Conservation (phyloP, 92 coral and sea anemone species). For the Epizoanthus scotinus region DNA sequence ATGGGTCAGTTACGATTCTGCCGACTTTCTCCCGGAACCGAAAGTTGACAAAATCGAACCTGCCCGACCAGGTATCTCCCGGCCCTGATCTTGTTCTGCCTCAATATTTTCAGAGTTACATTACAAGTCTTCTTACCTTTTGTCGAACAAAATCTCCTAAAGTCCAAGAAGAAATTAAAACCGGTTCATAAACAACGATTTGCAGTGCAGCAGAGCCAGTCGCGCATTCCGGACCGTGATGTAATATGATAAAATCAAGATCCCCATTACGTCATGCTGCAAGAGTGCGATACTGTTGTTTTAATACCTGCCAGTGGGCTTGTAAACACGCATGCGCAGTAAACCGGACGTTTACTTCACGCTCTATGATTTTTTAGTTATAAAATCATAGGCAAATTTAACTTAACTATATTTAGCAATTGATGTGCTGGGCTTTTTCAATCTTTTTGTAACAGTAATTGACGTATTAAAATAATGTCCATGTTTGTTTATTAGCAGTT, state of each 20-base stretch:
- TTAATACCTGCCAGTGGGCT: constrained; percentile 60
- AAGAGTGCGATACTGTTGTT: constrained; percentile 54
- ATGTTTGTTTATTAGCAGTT: too few species aligned
- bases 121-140: constrained; percentile 27
- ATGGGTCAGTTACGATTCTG: constrained; percentile 21
- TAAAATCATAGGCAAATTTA: constrained; percentile 38
- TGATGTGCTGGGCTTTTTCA: neutral
- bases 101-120: neutral
- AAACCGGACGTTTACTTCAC: constrained; percentile 6
- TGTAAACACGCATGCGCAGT: constrained; percentile 21
- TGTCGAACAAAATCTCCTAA: constrained; percentile 8
- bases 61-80: constrained; percentile 5
- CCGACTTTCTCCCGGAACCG: constrained; percentile 4
- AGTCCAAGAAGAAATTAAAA: constrained; percentile 32
- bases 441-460: neutral
- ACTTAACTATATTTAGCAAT: neutral
- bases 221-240: constrained; percentile 64
- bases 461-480: too few species aligned
- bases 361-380: constrained; percentile 60
- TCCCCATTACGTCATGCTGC: constrained; percentile 83
- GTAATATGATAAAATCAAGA: constrained; percentile 70
- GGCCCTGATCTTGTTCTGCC: neutral
- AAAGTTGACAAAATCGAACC: constrained; percentile 23
- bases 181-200: constrained; percentile 11
- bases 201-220: constrained; percentile 7